A percentile compares a stretch with the other conserved stretches of the same genome.
Evolutionary conservation across 2,113 vertebrate species (phyloP).

Genomic region (Nibea albiflora): DNA sequence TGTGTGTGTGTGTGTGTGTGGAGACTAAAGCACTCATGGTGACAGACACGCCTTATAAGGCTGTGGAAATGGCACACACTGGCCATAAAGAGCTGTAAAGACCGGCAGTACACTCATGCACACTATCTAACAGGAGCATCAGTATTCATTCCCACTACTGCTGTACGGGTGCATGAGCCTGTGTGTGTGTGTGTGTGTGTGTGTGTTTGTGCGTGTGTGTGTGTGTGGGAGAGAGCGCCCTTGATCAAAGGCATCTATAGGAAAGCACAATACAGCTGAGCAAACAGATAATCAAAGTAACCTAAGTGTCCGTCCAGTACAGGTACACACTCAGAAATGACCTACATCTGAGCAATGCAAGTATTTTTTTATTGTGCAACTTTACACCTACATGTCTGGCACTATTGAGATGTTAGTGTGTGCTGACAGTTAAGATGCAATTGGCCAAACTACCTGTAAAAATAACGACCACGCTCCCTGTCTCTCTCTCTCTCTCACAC

Average conservation of each 20-base stretch:
- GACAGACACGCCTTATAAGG: slow-evolving; percentile 78
- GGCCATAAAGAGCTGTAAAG: slow-evolving; percentile 45
- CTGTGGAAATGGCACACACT: slow-evolving; percentile 54
- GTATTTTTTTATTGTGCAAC: slow-evolving; percentile 29
- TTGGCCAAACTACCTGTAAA: slow-evolving; percentile 5
- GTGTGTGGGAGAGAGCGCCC: slow-evolving; percentile 7
- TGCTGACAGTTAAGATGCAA: neutral
- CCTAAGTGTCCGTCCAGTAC: slow-evolving; percentile 12
- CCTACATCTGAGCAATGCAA: slow-evolving; percentile 9
- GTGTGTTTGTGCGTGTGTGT: slow-evolving; percentile 5
- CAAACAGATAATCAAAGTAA: slow-evolving; percentile 71
- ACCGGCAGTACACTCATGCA: slow-evolving; percentile 27
- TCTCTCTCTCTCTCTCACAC: neutral
- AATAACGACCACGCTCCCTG: neutral
- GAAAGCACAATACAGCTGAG: slow-evolving; percentile 55
- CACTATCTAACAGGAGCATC: slow-evolving; percentile 26
- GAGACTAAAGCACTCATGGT: slow-evolving; percentile 30
- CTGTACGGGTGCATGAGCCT: slow-evolving; percentile 4
- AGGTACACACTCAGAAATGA: slow-evolving; percentile 3
- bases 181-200: slow-evolving; percentile 5
- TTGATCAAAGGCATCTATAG: slow-evolving; percentile 64
- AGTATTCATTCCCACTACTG: slow-evolving; percentile 27
- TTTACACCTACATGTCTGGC: slow-evolving; percentile 32
- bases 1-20: neutral
- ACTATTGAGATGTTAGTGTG: neutral